Base-by-base conservation (phyloP, 1,140 invertebrate genomes). In the Coelopa frigida region DNA sequence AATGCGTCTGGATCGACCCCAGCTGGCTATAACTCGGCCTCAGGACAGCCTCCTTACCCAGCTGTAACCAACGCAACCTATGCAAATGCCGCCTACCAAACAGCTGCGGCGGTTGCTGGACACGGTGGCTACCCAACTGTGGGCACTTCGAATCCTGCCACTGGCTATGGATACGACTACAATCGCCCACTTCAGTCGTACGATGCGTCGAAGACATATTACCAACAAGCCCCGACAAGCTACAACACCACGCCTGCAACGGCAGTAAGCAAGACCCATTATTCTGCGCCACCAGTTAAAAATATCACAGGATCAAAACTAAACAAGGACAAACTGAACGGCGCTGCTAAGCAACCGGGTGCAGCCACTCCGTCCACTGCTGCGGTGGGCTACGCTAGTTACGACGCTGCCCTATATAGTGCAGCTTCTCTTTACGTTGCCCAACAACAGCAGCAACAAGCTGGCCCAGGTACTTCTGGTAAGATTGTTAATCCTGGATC, bases 401-500 rank as follows among this genome's bases (percentile, higher is more conserved):
- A 93, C 75, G 89, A 93, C 78, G 85, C 89, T 64, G 90, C 90
- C 57, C 76, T 94, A 43, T 94, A 94, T 75, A 91, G 87, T 74
- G 89, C 90, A 59, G 89, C 89, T 50, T 89, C 86, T 51, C 88
- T 88, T 79, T 94, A 92, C 72, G 88, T 92, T 56, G 86, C 88
- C 55, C 89, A 91, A 71, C 87, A 87, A 71, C 80, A 78, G 60
- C 31, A 26, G 51, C 55, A 2, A 48, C 49, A 66, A 15, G 66
- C 49, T 2, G 46, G 44, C 23, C 41, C 41, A 12, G 31, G 21
- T 58, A 8, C 37, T 35, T n/a, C n/a, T n/a, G n/a, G n/a, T n/a
- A n/a, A n/a, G n/a, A n/a, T n/a, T n/a, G 22, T 44, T 18, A 50
- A 50, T 21, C 31, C 43, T 31, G 38, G 36, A 22, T 22, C 29